phyloP scores from a whole-genome alignment of 2,797 vertebrate species.

The Helicolenus hilgendorfi region DNA sequence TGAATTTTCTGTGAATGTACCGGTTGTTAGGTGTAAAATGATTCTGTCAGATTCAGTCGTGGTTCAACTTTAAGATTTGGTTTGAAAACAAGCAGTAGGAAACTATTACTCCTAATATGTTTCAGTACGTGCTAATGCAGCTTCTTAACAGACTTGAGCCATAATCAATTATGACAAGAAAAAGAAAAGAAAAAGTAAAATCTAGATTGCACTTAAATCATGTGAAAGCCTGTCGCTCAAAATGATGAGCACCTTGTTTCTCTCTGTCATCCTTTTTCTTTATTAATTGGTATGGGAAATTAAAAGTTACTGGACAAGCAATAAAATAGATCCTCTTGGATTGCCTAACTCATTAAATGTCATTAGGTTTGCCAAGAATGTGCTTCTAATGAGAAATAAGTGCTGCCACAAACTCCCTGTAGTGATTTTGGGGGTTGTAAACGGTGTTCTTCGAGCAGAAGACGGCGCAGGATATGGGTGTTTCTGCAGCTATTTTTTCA shows the following conservation, averaged over 20 bases:
- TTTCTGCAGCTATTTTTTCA: neutral
- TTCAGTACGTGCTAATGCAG: conserved; percentile 4
- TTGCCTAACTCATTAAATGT: conserved; percentile 57
- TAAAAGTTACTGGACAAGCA: conserved; percentile 44
- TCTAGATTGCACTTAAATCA: conserved; percentile 10
- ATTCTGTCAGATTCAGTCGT: neutral
- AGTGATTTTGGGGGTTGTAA: conserved; percentile 29
- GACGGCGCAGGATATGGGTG: neutral
- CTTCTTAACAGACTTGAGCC: neutral
- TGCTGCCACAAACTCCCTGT: conserved; percentile 28
- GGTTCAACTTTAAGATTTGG: neutral
- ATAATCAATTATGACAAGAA: neutral
- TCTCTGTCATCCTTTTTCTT: conserved; percentile 8
- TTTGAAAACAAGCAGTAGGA: neutral
- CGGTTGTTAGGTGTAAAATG: neutral
- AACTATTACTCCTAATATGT: neutral
- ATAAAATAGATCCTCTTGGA: conserved; percentile 36
- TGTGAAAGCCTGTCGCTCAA: conserved; percentile 8
- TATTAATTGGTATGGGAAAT: conserved; percentile 48
- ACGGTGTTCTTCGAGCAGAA: conserved; percentile 3
- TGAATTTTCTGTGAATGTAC: neutral
- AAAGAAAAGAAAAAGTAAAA: neutral
- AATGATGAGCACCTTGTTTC: conserved; percentile 10
- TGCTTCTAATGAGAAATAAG: conserved; percentile 52
- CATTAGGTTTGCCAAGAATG: conserved; percentile 49